Percentiles rank a stretch among this genome's conserved stretches.
Evolutionary conservation across 2,113 vertebrate genomes (phyloP).

Genomic region (Caretta caretta): DNA sequence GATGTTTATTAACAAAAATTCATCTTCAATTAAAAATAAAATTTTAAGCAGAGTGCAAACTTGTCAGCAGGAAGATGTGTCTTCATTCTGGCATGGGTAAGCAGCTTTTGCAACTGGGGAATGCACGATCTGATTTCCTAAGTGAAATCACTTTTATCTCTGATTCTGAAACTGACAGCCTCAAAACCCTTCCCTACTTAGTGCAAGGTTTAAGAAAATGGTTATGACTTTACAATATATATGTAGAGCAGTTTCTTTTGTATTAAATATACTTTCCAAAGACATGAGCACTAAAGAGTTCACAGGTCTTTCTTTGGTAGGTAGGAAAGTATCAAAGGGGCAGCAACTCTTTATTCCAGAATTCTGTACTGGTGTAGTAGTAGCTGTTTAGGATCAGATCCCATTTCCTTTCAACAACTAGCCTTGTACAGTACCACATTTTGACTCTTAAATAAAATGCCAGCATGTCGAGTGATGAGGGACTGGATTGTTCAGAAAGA

Average conservation of each 20-base stretch:
- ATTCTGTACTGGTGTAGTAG: rapidly evolving
- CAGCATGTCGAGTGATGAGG: not conserved
- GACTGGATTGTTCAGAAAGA: not conserved
- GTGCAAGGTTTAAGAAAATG: not conserved
- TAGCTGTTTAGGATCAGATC: not conserved
- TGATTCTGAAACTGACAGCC: conserved; percentile 8
- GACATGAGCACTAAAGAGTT: not conserved
- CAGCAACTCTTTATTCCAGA: not conserved
- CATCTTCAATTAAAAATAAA: conserved; percentile 34
- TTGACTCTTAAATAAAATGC: not conserved
- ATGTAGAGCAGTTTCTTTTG: not conserved
- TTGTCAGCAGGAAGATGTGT: not conserved
- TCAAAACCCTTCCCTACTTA: not conserved
- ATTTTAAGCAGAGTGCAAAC: not conserved
- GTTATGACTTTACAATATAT: not conserved
- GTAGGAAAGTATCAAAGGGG: not conserved
- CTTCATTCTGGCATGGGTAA: conserved; percentile 16
- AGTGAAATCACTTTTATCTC: conserved; percentile 13
- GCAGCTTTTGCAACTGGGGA: not conserved
- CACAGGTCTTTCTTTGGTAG: not conserved
- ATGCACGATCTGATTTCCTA: conserved; percentile 1
- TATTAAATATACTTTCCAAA: not conserved
- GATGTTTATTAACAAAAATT: conserved; percentile 19
- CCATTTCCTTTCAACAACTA: not conserved
- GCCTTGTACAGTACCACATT: not conserved